Evolutionary conservation across 2,113 vertebrate genomes (phyloP), one percentile per base, ranked within the genome.

Genomic region (Dasyurus viverrinus): DNA sequence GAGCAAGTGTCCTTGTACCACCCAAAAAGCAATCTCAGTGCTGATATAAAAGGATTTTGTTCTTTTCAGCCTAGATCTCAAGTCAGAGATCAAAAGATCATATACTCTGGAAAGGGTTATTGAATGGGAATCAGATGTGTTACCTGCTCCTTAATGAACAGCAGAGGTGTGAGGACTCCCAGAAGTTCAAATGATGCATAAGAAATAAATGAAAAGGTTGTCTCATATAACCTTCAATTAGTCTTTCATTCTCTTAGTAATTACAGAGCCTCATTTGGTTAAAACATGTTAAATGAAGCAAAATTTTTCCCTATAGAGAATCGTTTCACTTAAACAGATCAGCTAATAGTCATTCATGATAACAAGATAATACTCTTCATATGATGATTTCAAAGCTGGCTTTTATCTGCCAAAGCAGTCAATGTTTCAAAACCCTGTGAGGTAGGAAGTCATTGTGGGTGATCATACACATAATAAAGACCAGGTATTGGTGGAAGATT

Each of bases 91-190:
- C 36, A 97, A 96, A 97, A 60, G 92, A 91, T 19, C 96, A 91
- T 54, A 14, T 96, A 97, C 95, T 89, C 54, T 53, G 84, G 89
- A 68, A 60, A 91, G 95, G 95, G 54, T 94, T 95, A 92, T 96
- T 94, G 89, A 95, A 97, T 89, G 48, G 90, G 95, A 95, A 89
- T 47, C 93, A 96, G 95, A 93, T 9, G n/a, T 27, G 90, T 97
- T n/a, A 91, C 92, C 91, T 96, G 84, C 89, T 96, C 93, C 93
- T 97, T 93, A 94, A 89, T 93, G 76, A 97, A 96, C 97, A 95
- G 92, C 60, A 96, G 0, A 46, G 46, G 26, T 90, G 46, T 53
- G 92, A 97, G 90, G 68, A 0, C 22, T 57, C 54, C 53, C 14
- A 2, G 55, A 57, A 93, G 96, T 91, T 96, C 25, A 0, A 14